Percentiles rank a stretch among this genome's conserved stretches.
Evolutionary conservation across 2,888 invertebrate species (phyloP).

Genomic region (Papilio demoleus): DNA sequence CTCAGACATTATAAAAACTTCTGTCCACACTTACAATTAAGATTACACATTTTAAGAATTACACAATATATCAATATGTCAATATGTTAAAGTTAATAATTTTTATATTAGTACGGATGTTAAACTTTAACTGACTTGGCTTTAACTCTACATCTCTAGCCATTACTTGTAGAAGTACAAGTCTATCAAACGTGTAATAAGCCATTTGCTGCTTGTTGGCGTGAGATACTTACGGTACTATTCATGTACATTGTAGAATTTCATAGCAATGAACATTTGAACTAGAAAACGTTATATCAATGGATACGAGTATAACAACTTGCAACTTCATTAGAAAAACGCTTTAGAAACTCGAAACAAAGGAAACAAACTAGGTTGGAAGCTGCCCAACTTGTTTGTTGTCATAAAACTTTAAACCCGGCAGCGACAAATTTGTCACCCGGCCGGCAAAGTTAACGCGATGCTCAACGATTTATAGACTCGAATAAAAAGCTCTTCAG

Average conservation of each 20-base stretch:
- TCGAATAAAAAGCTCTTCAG: conserved; percentile 16
- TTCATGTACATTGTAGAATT: neutral
- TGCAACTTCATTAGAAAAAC: conserved; percentile 17
- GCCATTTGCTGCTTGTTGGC: neutral
- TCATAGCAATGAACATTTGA: neutral
- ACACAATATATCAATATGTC: no score
- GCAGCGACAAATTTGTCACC: conserved; percentile 19
- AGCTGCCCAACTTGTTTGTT: conserved; percentile 17
- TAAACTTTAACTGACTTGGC: no score
- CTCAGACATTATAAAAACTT: neutral
- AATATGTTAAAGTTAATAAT: no score
- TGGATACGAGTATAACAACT: neutral
- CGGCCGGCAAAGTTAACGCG: conserved; percentile 17
- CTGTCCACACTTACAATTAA: neutral
- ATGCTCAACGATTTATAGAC: conserved; percentile 12
- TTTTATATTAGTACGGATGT: no score
- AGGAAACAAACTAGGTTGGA: conserved; percentile 7
- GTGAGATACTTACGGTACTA: neutral
- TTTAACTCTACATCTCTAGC: no score
- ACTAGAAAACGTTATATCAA: neutral
- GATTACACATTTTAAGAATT: neutral
- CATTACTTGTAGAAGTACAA: no score
- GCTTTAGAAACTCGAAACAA: conserved; percentile 8
- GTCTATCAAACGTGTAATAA: no score
- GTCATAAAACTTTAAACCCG: conserved; percentile 21